Evolutionary conservation across 2,797 vertebrate species (phyloP).

Genomic region (Alectoris magna): DNA sequence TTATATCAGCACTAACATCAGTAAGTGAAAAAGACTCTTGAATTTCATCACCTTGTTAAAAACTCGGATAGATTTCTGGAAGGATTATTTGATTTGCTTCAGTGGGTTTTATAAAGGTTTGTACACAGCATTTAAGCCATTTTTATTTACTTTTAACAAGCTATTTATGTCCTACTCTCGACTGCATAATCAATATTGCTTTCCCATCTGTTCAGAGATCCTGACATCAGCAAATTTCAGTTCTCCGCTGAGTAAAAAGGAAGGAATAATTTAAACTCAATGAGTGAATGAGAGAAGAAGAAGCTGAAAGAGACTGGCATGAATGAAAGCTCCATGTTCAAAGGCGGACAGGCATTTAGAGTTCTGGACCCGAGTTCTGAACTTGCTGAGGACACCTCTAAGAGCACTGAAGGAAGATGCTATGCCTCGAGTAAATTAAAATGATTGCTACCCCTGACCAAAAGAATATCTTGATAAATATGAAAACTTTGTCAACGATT

Average conservation of each 20-base stretch:
- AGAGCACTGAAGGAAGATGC: neutral
- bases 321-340: neutral
- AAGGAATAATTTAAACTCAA: constrained; percentile 45
- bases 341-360: neutral
- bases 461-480: neutral
- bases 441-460: neutral
- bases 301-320: neutral
- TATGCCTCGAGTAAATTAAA: neutral
- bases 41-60: constrained; percentile 59
- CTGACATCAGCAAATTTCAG: constrained; percentile 58
- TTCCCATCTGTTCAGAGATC: constrained; percentile 55
- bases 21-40: constrained; percentile 28
- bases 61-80: neutral
- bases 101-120: constrained; percentile 54
- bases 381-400: neutral
- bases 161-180: constrained; percentile 45
- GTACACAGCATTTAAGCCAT: constrained; percentile 52
- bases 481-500: neutral
- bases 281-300: neutral
- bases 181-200: constrained; percentile 61
- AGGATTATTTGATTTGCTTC: constrained; percentile 51
- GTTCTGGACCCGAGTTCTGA: neutral
- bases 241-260: constrained; percentile 43
- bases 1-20: constrained; percentile 31
- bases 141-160: constrained; percentile 72